Evolutionary conservation across 2,113 vertebrate species (phyloP), one percentile per base, ranked within the genome.

Genomic region (Macquaria ambigua): DNA sequence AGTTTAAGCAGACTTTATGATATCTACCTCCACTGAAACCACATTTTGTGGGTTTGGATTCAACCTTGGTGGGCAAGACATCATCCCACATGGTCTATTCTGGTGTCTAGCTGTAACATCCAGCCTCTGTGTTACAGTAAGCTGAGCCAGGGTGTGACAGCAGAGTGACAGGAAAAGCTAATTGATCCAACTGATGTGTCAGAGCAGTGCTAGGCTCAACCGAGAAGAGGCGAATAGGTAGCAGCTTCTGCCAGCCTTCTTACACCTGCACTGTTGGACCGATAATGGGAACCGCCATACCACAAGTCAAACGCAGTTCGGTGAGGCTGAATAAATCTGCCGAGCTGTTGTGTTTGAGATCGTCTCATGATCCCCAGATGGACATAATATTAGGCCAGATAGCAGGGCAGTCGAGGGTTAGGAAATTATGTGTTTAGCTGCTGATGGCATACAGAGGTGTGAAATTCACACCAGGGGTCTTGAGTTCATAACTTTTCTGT

Each of bases 151-250:
- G 67, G 34, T 77, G 77, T 85, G 84, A 87, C 84, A 89, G 84
- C 79, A 67, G 75, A 79, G 81, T 83, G 85, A 75, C 55, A 28
- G 81, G 52, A 73, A 66, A 79, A 82, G 69, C 70, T 90, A 89
- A 92, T 90, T 90, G 89, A 87, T 74, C 62, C 67, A 85, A 77
- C 67, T 88, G 87, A 85, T 77, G 70, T 88, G 85, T 87, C 83
- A 76, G 78, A n/a, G 41, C 43, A 8, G 46, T 41, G 87, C 61
- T 25, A 14, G 50, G 81, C 74, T 79, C 87, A 89, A 64, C 56
- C 11, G 82, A 81, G 88, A 76, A 63, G 72, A 11, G 28, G 74
- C 16, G 56, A 81, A 80, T 20, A 76, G 82, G 77, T 25, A 79
- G 62, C 66, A 50, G 52, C 73, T 87, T 82, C 83, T 83, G 77